A percentile compares a stretch with the other conserved stretches of the same genome.
Evolutionary conservation across 35 echinoderm and acorn worm genomes (phyloP).

Genomic region (Apostichopus japonicus): DNA sequence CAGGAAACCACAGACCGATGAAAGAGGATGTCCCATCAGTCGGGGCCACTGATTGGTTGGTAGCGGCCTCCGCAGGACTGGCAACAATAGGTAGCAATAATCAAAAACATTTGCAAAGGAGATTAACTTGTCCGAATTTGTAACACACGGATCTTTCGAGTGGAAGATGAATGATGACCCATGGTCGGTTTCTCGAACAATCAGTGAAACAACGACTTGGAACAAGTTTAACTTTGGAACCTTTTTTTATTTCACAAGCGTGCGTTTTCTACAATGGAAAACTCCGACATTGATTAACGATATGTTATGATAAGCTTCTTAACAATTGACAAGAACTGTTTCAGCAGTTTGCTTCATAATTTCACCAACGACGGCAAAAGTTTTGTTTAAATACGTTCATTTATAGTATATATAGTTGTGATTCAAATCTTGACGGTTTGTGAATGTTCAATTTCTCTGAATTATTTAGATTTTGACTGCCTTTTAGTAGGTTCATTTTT

Average conservation of each 20-base stretch:
- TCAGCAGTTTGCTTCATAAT: not conserved
- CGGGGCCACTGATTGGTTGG: slow-evolving; percentile 63
- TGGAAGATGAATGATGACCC: not conserved
- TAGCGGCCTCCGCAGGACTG: slow-evolving; percentile 49
- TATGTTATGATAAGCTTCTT: too few relatives aligned
- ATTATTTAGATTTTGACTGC: not conserved
- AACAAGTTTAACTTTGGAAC: not conserved
- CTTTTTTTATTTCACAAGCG: not conserved
- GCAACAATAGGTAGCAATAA: slow-evolving; percentile 24
- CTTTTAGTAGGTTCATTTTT: not conserved
- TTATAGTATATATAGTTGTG: too few relatives aligned
- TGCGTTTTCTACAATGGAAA: too few relatives aligned
- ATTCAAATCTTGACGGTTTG: not conserved
- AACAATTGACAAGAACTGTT: not conserved
- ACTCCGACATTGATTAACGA: too few relatives aligned
- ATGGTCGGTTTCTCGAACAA: not conserved
- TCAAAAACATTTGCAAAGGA: slow-evolving; percentile 60
- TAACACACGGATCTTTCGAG: not conserved
- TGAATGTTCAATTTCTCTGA: not conserved
- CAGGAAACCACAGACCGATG: slow-evolving; percentile 59
- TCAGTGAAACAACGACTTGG: not conserved
- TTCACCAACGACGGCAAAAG: not conserved
- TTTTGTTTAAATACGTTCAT: not conserved
- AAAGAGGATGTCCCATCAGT: not conserved
- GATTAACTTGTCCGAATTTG: slow-evolving; percentile 71